Evolutionary conservation across 2,888 invertebrate species (phyloP), one percentile per base, ranked within the genome.

Genomic region (Habrosyne pyritoides): DNA sequence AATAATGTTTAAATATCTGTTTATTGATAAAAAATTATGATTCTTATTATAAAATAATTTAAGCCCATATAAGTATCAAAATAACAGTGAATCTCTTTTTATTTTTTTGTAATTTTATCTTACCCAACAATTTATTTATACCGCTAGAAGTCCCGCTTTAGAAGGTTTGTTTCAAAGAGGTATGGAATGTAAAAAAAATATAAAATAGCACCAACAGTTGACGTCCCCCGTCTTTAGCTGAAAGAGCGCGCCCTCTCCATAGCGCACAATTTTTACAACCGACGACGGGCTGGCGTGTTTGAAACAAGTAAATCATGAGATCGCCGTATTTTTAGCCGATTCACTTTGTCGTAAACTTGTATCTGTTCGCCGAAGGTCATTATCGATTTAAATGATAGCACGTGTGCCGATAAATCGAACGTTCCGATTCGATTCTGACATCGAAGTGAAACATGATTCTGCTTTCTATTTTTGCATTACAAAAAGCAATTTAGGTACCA

Each of bases 341-440:
- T 72, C 71, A 76, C 73, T 74, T 75, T 80, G 79, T 80, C 83
- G 77, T 83, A 78, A 82, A 79, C 74, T 68, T 69, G 75, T 75
- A 75, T 73, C 63, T 74, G 68, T 63, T 70, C 67, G 60, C 61
- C 63, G 77, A 78, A 81, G 78, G 80, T 77, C 76, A 67, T 58
- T 64, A 71, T 69, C 72, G 73, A 73, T 66, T 50, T 5, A 50
- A 28, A 50, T 50, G 18, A 28, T 50, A 10, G 24, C 47, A 10
- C 22, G 24, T 47, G 46, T 18, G 12, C 21, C 21, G 21, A 21
- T 47, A 21, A n/a, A 47, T 42, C 42, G 36, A 36, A 36, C 1
- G 8, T 42, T 33, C n/a, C 24, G 24, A 24, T 24, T 18, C 18
- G 18, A 42, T 18, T 1, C 42, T 18, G 42, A 14, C 18, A 18